A percentile compares a stretch with the other conserved stretches of the same genome.
phyloP scores from a whole-genome alignment of 2,113 vertebrate species.

The Pteruthius melanotis region DNA sequence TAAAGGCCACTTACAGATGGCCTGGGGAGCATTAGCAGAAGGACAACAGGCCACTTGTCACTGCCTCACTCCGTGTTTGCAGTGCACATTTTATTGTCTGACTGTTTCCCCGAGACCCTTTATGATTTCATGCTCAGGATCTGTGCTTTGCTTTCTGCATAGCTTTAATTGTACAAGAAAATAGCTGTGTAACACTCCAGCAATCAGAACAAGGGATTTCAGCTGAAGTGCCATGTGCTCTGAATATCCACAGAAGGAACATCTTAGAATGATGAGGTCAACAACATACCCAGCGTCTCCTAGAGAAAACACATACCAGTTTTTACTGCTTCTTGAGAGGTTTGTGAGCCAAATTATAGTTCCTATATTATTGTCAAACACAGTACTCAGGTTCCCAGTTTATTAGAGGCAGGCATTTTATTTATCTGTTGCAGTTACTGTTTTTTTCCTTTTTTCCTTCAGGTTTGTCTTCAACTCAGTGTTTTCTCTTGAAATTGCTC shows the following conservation, averaged over 20 bases:
- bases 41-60: background rate
- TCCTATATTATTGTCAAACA: slow-evolving; percentile 38
- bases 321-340: slow-evolving; percentile 52
- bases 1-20: background rate
- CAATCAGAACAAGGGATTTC: background rate
- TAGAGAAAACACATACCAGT: background rate
- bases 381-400: slow-evolving; percentile 5
- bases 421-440: slow-evolving; percentile 1
- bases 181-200: slow-evolving; percentile 6
- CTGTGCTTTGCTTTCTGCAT: background rate
- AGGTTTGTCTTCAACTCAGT: background rate
- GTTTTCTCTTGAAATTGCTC: slow-evolving; percentile 28
- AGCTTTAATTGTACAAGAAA: background rate
- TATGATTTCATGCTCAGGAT: background rate
- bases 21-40: background rate
- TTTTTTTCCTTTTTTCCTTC: background rate
- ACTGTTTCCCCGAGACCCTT: background rate
- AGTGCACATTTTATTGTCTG: background rate
- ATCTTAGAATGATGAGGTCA: slow-evolving; percentile 38
- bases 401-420: slow-evolving; percentile 43
- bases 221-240: background rate
- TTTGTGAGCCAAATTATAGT: slow-evolving; percentile 64
- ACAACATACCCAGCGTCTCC: slow-evolving; percentile 16
- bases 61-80: background rate
- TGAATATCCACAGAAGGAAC: slow-evolving; percentile 3